Conservation (phyloP, 2,113 vertebrate genomes). For the Papio anubis region DNA sequence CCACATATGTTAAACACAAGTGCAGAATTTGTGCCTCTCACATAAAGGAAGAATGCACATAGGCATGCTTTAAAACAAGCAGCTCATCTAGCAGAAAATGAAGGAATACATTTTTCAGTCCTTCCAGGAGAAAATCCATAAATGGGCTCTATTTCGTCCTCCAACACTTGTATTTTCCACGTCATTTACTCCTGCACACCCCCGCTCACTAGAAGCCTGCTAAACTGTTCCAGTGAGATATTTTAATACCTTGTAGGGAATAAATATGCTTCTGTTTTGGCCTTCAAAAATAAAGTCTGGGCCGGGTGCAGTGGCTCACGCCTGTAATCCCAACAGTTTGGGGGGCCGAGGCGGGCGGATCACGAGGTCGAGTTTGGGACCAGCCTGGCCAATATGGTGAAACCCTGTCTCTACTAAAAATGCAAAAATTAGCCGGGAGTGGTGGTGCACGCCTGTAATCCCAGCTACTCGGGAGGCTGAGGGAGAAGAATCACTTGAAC, state of each 20-base stretch:
- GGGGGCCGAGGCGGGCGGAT: not conserved
- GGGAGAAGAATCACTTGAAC: no score
- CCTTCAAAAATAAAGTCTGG: not conserved
- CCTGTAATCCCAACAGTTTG: not conserved
- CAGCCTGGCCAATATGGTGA: not conserved
- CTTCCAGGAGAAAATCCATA: not conserved
- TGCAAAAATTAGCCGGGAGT: no score
- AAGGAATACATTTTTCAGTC: not conserved
- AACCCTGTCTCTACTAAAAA: not conserved
- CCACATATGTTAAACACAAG: fast-evolving
- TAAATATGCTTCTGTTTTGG: not conserved
- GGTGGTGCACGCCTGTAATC: no score
- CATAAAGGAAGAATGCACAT: not conserved
- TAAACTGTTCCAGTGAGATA: not conserved
- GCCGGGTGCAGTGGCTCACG: not conserved
- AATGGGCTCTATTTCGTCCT: not conserved
- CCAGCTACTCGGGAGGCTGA: no score
- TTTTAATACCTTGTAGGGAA: not conserved
- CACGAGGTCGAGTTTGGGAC: not conserved
- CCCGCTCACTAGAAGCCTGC: not conserved
- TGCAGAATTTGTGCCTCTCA: not conserved
- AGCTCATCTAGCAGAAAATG: not conserved
- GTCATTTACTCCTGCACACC: not conserved
- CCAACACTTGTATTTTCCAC: not conserved
- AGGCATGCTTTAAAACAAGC: not conserved